Base-by-base conservation (phyloP, 2,888 invertebrate genomes). In the Odontomyia ornata region DNA sequence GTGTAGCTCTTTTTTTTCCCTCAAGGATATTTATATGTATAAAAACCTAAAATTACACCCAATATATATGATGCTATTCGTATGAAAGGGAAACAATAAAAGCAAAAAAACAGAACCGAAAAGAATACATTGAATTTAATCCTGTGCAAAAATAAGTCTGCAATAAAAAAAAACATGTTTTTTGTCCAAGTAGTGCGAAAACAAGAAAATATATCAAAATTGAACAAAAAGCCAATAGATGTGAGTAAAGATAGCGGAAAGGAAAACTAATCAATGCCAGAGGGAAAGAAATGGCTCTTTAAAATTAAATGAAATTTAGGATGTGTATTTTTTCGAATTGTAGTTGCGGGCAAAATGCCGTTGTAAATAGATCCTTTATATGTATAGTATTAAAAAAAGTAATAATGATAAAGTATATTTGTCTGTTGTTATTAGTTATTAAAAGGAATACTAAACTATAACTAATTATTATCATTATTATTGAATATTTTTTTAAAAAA, bases 351-450 rank as follows among this genome's bases (percentile, higher is more conserved):
- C 52, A 60, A 25, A 23, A 60, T 36, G 52, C 25, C 60, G 75
- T 64, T 75, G 62, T 75, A 73, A 28, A 73, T 73, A 36, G 36
- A 36, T 5, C 3, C 36, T 36, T 36, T 36, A 3, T 36, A 36
- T 36, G 36, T 36, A 36, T 36, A 9, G 9, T 36, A 36, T 36
- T 65, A 65, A 65, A 11, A 27, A 62, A n/a, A n/a, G n/a, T n/a
- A n/a, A 65, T 43, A 5, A 65, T 15, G 13, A 65, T 25, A 56
- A 72, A 73, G 13, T 57, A 73, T 73, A 73, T 60, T 73, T 73
- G 73, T 73, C 73, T 73, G 73, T 73, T 73, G 73, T 73, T 73
- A 73, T 73, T 73, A 73, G 57, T 73, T 73, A 73, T 73, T 52
- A 73, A 72, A 72, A 56, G 23, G 43, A 69, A 72, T 25, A 71